Evolutionary conservation across 1,140 invertebrate species (phyloP).

Genomic region (Drosophila pallidifrons): DNA sequence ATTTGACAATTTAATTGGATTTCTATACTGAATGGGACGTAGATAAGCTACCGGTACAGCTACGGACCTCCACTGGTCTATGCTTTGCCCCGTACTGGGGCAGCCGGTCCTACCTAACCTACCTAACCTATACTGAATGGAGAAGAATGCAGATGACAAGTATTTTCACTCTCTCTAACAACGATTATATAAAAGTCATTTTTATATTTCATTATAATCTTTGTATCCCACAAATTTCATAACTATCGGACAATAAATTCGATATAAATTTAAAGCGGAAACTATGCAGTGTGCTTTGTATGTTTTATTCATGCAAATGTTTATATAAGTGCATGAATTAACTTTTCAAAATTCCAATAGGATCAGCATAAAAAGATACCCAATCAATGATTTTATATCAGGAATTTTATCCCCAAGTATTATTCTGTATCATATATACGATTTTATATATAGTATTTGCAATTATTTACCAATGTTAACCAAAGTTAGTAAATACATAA

Average conservation of each 20-base stretch:
- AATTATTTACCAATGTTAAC: slow-evolving; percentile 12
- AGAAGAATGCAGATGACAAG: slow-evolving; percentile 1
- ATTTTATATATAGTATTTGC: background rate
- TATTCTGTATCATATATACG: too few relatives aligned
- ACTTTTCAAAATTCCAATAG: background rate
- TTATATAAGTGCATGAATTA: background rate
- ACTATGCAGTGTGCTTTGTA: background rate
- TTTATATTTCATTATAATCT: too few relatives aligned
- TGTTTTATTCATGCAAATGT: background rate
- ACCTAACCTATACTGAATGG: too few relatives aligned
- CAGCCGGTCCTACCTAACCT: too few relatives aligned
- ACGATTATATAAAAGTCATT: too few relatives aligned
- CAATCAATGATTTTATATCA: too few relatives aligned
- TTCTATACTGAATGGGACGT: too few relatives aligned
- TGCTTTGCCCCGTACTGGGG: too few relatives aligned
- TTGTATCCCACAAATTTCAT: background rate
- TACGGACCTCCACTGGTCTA: too few relatives aligned
- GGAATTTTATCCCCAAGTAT: too few relatives aligned
- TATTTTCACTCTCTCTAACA: background rate
- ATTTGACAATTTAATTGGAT: slow-evolving; percentile 54
- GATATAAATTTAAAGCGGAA: background rate
- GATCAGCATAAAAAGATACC: too few relatives aligned
- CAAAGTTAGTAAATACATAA: slow-evolving; percentile 54
- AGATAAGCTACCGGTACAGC: too few relatives aligned
- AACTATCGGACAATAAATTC: background rate